A percentile compares a stretch with the other conserved stretches of the same genome.
Conservation (phyloP, 2,113 vertebrate genomes). For the Psilopsiagon aymara region DNA sequence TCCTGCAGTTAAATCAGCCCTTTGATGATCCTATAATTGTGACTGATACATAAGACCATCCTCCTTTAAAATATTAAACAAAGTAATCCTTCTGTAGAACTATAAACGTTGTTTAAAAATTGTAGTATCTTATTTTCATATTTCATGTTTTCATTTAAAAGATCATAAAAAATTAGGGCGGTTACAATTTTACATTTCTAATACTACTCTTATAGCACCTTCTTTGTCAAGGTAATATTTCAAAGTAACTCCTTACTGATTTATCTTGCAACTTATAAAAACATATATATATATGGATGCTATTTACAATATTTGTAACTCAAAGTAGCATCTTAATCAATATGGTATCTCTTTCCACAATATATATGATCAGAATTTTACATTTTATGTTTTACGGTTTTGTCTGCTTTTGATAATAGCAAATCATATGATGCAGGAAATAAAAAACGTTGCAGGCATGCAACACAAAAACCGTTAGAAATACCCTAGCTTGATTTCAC, state of each 20-base stretch:
- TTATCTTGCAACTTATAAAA: background rate
- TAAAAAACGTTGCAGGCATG: background rate
- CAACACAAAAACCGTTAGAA: background rate
- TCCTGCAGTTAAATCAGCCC: background rate
- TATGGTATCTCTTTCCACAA: background rate
- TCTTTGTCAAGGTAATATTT: background rate
- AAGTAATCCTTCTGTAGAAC: background rate
- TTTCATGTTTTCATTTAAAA: background rate
- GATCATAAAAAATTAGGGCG: fast-evolving
- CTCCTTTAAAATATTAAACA: background rate
- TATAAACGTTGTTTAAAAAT: background rate
- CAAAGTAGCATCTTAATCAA: background rate
- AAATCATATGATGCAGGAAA: background rate
- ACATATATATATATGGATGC: background rate
- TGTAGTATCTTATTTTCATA: background rate
- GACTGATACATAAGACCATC: background rate
- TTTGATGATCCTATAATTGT: background rate
- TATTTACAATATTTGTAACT: background rate
- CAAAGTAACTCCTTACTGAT: background rate
- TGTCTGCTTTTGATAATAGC: background rate
- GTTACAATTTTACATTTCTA: background rate
- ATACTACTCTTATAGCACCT: background rate
- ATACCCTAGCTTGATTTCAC: background rate
- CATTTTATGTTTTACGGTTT: background rate
- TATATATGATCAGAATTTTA: background rate